Conservation (phyloP, 2,797 vertebrate species). For the Karalla daura region DNA sequence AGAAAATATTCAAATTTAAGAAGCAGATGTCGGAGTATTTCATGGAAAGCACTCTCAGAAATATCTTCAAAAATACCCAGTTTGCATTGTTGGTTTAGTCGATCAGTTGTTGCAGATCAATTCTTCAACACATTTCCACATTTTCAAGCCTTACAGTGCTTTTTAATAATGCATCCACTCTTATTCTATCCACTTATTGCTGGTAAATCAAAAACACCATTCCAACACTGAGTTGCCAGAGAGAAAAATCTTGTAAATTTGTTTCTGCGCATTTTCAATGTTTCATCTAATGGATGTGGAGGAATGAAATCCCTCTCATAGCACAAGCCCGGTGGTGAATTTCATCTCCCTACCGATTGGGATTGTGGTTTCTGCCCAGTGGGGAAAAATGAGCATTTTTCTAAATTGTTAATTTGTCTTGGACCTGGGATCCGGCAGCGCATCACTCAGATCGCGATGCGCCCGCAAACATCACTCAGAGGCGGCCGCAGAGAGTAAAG, state of each 20-base stretch:
- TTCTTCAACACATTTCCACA: no score
- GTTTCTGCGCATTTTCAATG: background rate
- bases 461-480: constrained; percentile 17
- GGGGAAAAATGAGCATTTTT: constrained; percentile 17
- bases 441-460: constrained; percentile 12
- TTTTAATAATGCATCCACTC: no score
- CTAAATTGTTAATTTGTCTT: constrained; percentile 29
- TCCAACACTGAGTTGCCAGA: no score
- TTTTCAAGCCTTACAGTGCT: no score
- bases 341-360: constrained; percentile 3
- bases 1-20: no score
- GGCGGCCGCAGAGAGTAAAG: constrained; percentile 12
- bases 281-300: background rate
- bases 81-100: no score
- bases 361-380: constrained; percentile 9
- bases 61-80: no score
- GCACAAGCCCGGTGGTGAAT: background rate
- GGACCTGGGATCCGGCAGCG: constrained; percentile 5
- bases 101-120: no score
- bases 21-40: no score
- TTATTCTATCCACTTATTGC: no score
- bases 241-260: background rate
- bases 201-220: no score
- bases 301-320: background rate
- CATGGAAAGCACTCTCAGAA: no score